Evolutionary conservation across 2,888 invertebrate genomes (phyloP).

Genomic region (Cataglyphis altisquamis): DNA sequence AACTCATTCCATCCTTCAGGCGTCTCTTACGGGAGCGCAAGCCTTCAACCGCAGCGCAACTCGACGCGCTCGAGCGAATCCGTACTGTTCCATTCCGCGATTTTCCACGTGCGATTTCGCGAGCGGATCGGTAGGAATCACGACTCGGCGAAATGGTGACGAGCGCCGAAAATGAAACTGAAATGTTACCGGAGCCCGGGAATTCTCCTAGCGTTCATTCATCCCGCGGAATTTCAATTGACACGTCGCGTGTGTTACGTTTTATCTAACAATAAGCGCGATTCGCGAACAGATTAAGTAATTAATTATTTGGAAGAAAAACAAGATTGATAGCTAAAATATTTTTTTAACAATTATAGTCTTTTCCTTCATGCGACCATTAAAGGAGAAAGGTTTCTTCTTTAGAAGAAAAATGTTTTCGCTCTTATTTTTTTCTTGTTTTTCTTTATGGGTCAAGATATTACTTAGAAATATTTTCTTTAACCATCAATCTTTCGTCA

Average conservation of each 20-base stretch:
- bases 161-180: conserved; percentile 33
- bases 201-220: conserved; percentile 31
- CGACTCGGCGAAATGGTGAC: conserved; percentile 18
- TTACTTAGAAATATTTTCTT: conserved; percentile 18
- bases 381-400: neutral
- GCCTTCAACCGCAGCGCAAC: conserved; percentile 60
- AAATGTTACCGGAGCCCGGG: conserved; percentile 1
- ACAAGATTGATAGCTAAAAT: neutral
- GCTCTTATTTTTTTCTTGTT: neutral
- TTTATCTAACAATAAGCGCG: neutral
- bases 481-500: neutral
- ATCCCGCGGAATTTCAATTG: conserved; percentile 21
- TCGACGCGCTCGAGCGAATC: conserved; percentile 50
- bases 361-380: neutral
- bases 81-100: conserved; percentile 45
- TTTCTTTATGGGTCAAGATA: neutral
- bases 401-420: neutral
- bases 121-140: conserved; percentile 39
- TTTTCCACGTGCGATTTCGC: conserved; percentile 62
- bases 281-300: neutral
- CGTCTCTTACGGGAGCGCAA: conserved; percentile 63
- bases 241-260: conserved; percentile 6
- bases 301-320: neutral
- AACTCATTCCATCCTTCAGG: conserved; percentile 81
- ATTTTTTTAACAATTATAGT: neutral